These are phyloP conservation scores for Labeo catla DNA, from an alignment of 2,113 vertebrate species.

Conservation along the genomic window DNA sequence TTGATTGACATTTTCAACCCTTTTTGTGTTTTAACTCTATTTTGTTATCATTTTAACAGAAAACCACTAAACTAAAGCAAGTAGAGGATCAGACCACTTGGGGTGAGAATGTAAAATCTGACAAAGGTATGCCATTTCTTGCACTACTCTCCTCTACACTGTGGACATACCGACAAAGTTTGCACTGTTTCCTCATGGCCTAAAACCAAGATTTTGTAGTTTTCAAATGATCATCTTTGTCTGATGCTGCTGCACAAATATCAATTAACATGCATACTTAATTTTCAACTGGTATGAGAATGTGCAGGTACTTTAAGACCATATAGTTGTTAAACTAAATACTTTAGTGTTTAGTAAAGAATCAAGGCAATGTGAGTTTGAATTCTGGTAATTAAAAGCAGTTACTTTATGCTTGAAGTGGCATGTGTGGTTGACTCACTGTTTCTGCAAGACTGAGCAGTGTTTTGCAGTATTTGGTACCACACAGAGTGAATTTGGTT, in stretches of 20 bases:
- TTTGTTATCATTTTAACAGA: conserved; percentile 31
- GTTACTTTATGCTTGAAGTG: neutral
- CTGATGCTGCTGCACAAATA: neutral
- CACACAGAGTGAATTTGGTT: conserved; percentile 88
- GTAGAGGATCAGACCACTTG: neutral
- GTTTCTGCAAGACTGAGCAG: conserved; percentile 75
- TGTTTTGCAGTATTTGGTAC: conserved; percentile 74
- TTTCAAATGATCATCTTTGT: neutral
- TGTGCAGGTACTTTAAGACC: neutral
- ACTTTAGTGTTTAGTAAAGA: neutral
- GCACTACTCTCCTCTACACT: neutral
- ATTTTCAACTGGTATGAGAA: neutral
- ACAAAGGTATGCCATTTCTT: conserved; percentile 21
- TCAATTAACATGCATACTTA: neutral
- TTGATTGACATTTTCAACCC: neutral
- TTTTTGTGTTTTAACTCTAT: neutral
- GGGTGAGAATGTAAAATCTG: neutral
- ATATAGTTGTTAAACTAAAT: neutral
- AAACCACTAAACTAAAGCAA: neutral
- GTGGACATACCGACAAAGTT: neutral
- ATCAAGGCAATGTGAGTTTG: neutral
- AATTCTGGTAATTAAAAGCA: neutral
- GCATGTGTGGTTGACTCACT: conserved; percentile 47
- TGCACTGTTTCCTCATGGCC: neutral
- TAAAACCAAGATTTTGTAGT: neutral